Evolutionary conservation across 2,888 invertebrate genomes (phyloP), one percentile per base, ranked within the genome.

Genomic region (Phymatocera aterrima): DNA sequence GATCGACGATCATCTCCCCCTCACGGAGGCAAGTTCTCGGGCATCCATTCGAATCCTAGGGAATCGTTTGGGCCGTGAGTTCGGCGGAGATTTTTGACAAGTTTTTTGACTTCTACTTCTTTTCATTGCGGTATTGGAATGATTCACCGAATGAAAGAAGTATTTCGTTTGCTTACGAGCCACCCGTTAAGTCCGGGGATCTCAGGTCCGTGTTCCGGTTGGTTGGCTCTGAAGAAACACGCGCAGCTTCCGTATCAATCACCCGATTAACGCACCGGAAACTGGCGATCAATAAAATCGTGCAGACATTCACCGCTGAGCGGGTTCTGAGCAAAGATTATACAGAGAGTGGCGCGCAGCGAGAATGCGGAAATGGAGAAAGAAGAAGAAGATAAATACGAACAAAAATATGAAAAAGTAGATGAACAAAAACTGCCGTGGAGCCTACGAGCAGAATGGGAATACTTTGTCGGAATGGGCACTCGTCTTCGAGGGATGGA

Each of bases 211-310:
- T 48, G 15, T 51, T 72, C n/a, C 48, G 72, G n/a, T 51, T 43
- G 72, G 72, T 72, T 72, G 51, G 51, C 48, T 72, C 51, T n/a
- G 28, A 31, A 72, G 43, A 68, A 68, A 68, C 43, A 68, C 68
- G 51, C 51, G 51, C 48, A 72, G 51, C 51, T 34, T 51, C 51
- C 48, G 51, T 51, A 72, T 72, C 72, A 72, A 72, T 72, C 72
- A 72, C 48, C 10, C 48, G 72, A 72, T 72, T 72, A 72, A 72
- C 72, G 72, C 51, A 72, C 72, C 72, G 72, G 72, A 72, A 72
- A 72, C 48, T 51, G 51, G 51, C 72, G 72, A 72, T 72, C 72
- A 51, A 72, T 72, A 72, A 72, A 72, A 72, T 51, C 34, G 31
- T 51, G 34, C 51, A 10, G 48, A 72, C 48, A 72, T 72, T 18